phyloP scores from a whole-genome alignment of 2,888 invertebrate species.

The Portevinia maculata region DNA sequence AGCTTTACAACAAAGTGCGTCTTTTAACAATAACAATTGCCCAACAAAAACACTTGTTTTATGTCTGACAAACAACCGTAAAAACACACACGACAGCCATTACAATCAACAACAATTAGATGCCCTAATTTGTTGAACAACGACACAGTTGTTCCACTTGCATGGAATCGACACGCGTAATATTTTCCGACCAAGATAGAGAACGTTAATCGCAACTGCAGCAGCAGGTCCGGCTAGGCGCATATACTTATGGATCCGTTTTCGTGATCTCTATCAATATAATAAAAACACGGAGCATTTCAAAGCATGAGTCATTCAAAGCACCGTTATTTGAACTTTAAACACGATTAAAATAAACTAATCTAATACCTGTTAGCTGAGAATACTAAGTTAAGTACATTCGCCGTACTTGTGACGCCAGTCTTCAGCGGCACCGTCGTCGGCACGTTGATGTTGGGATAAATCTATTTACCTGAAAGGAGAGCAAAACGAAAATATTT shows the following conservation, averaged over 20 bases:
- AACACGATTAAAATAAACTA: neutral
- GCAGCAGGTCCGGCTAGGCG: constrained; percentile 7
- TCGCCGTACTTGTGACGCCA: no score
- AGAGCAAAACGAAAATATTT: no score
- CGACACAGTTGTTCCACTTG: constrained; percentile 33
- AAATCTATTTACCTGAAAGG: no score
- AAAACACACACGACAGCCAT: neutral
- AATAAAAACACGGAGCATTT: neutral
- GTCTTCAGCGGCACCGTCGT: no score
- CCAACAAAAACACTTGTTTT: constrained; percentile 23
- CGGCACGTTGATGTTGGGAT: no score
- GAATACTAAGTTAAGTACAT: no score
- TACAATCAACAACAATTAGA: constrained; percentile 39
- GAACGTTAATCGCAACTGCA: constrained; percentile 11
- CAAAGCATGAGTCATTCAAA: neutral
- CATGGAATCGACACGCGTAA: no score
- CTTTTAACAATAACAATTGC: constrained; percentile 3
- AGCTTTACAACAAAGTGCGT: no score
- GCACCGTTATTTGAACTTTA: neutral
- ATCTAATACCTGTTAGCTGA: neutral
- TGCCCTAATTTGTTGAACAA: constrained; percentile 54
- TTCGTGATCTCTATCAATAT: constrained; percentile 10
- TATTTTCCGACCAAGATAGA: no score
- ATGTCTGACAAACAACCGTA: constrained; percentile 6
- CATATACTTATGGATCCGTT: neutral